Base-by-base conservation (phyloP, 2,888 invertebrate genomes). In the Cheiracanthium punctorium region DNA sequence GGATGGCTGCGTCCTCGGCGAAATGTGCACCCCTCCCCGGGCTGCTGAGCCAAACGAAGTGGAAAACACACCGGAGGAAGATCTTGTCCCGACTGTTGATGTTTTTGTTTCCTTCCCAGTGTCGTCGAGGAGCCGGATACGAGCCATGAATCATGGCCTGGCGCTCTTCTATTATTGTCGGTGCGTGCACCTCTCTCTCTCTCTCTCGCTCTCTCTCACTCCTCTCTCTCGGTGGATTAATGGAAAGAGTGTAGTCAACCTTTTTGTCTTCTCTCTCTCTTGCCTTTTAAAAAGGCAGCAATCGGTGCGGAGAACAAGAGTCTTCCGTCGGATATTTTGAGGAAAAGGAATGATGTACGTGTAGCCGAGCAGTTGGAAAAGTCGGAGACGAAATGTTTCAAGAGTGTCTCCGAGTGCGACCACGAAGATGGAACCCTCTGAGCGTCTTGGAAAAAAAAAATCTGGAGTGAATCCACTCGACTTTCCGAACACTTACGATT, bases 111-210 rank as follows among this genome's bases (percentile, higher is more conserved):
- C 20, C 33, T 20, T 32, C 43, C 70, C 12, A 30, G 29, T 67
- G 76, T 82, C 82, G 72, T 77, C 84, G 77, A 79, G 77, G 58
- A 41, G 29, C 77, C 84, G 82, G 82, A 84, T 84, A 75, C 67
- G 24, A 52, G 4, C 29, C 77, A 84, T 84, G 84, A 77, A 84
- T 79, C 84, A 84, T 67, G 48, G 24, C 64, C n/a, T 37, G 37
- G 43, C 71, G 33, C 71, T 71, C 24, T 24, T 58, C 58, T 17
- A 58, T 58, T 58, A 58, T 58, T 58, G 20, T 58, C 58, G 58
- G 58, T 58, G 58, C 58, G 58, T 58, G 58, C 58, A 58, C 58
- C 24, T 24, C 24, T 58, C 58, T 58, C 58, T 24, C n/a, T n/a
- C n/a, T n/a, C n/a, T n/a, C n/a, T n/a, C n/a, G n/a, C n/a, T n/a